phyloP scores from a whole-genome alignment of 2,113 vertebrate genomes.

The Larimichthys polyactis region DNA sequence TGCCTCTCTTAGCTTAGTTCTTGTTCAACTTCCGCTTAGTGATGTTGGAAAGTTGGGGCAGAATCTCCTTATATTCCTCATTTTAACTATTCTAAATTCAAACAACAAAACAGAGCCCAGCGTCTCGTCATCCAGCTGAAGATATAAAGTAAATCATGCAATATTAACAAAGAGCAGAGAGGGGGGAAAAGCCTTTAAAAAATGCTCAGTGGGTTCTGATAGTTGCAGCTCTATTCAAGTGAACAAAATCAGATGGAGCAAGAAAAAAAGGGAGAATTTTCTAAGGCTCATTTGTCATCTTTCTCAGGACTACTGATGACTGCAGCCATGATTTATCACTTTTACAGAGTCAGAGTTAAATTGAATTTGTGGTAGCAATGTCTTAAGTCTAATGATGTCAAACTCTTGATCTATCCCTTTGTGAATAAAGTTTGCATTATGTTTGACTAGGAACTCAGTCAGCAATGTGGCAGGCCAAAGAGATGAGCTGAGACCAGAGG shows the following conservation, averaged over 20 bases:
- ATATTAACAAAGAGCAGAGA: slow-evolving; percentile 21
- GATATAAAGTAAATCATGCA: slow-evolving; percentile 28
- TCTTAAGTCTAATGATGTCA: slow-evolving; percentile 52
- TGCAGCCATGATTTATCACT: slow-evolving; percentile 32
- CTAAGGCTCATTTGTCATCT: slow-evolving; percentile 39
- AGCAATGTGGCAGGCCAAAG: slow-evolving; percentile 14
- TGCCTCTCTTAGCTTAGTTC: not conserved
- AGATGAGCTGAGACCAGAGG: slow-evolving; percentile 37
- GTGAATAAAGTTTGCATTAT: slow-evolving; percentile 60
- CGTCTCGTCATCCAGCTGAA: not conserved
- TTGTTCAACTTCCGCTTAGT: not conserved
- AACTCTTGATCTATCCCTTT: slow-evolving; percentile 45
- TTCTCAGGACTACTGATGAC: not conserved
- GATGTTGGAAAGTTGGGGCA: slow-evolving; percentile 5
- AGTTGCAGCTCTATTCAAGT: slow-evolving; percentile 6
- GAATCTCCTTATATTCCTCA: slow-evolving; percentile 8
- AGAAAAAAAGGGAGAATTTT: not conserved
- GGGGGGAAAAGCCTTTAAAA: not conserved
- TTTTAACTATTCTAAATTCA: not conserved
- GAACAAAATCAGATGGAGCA: slow-evolving; percentile 6
- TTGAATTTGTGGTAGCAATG: slow-evolving; percentile 23
- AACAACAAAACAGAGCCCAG: slow-evolving; percentile 6
- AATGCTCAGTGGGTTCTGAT: slow-evolving; percentile 3
- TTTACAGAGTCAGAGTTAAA: slow-evolving; percentile 23
- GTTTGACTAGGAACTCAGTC: slow-evolving; percentile 31